phyloP scores from a whole-genome alignment of 2,113 vertebrate species.

The Hiodon tergisus region DNA sequence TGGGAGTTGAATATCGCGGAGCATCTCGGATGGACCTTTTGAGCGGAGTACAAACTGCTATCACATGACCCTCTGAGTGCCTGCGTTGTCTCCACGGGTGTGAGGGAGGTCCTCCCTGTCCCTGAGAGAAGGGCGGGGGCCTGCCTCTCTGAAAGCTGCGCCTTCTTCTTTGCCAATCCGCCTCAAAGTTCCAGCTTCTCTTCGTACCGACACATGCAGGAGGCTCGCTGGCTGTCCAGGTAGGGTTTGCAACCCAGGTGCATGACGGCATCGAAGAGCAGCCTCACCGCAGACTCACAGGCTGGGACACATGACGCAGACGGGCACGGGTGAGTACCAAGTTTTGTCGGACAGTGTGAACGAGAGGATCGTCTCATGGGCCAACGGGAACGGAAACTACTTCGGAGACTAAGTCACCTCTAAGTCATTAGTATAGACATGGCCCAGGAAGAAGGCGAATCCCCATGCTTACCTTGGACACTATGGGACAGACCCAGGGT shows the following conservation, averaged over 20 bases:
- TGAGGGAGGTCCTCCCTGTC: background rate
- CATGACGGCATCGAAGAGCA: conserved; percentile 88
- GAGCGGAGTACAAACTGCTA: too few relatives aligned
- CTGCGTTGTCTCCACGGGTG: too few relatives aligned
- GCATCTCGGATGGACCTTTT: too few relatives aligned
- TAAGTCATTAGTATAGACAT: too few relatives aligned
- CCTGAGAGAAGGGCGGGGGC: background rate
- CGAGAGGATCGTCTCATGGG: background rate
- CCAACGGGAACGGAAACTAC: too few relatives aligned
- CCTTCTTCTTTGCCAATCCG: background rate
- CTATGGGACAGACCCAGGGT: conserved; percentile 80
- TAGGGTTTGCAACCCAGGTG: conserved; percentile 94
- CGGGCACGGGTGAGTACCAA: background rate
- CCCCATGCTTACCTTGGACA: conserved; percentile 72
- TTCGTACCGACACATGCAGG: conserved; percentile 81
- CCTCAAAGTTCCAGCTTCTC: conserved; percentile 79
- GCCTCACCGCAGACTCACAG: conserved; percentile 81
- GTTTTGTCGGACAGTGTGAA: background rate
- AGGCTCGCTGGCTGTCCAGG: conserved; percentile 88
- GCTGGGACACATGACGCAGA: conserved; percentile 54
- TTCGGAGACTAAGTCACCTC: too few relatives aligned
- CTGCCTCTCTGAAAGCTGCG: background rate
- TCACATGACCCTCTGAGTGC: too few relatives aligned
- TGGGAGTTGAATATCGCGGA: too few relatives aligned
- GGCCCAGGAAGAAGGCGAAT: background rate